phyloP scores from a whole-genome alignment of 2,888 invertebrate genomes.

The Apotomis capreana region DNA sequence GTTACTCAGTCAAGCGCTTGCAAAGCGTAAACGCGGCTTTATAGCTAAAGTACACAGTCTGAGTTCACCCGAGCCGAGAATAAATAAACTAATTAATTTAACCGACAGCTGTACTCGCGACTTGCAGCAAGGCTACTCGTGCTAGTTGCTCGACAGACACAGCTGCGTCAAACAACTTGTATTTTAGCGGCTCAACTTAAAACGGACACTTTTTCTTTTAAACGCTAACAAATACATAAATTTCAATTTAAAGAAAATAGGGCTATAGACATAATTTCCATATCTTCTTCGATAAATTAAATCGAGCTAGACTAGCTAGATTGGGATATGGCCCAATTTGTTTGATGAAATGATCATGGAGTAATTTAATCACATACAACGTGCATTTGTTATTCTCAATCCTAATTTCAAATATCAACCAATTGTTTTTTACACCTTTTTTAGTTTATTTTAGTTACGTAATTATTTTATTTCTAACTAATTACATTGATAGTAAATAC shows the following conservation, averaged over 20 bases:
- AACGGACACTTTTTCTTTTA: too few species aligned
- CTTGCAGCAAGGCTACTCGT: not conserved
- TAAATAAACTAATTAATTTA: slow-evolving; percentile 32
- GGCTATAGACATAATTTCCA: not conserved
- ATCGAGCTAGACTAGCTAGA: too few species aligned
- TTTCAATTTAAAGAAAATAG: not conserved
- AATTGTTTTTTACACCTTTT: too few species aligned
- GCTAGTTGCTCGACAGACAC: not conserved
- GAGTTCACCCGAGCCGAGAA: slow-evolving; percentile 17
- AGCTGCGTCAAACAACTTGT: not conserved
- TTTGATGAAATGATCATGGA: too few species aligned
- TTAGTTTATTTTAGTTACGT: too few species aligned
- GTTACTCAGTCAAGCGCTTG: not conserved
- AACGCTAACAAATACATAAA: not conserved
- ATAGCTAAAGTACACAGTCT: slow-evolving; percentile 2
- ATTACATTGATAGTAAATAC: too few species aligned
- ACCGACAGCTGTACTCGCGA: slow-evolving; percentile 23
- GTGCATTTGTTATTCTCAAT: too few species aligned
- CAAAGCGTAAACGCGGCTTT: slow-evolving; percentile 6
- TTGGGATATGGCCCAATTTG: too few species aligned
- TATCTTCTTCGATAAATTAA: too few species aligned
- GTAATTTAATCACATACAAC: too few species aligned
- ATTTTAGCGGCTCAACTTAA: not conserved
- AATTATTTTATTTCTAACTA: too few species aligned
- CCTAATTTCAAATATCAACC: too few species aligned